phyloP scores from a whole-genome alignment of 2,113 vertebrate genomes.

The Cochlearius cochlearius region DNA sequence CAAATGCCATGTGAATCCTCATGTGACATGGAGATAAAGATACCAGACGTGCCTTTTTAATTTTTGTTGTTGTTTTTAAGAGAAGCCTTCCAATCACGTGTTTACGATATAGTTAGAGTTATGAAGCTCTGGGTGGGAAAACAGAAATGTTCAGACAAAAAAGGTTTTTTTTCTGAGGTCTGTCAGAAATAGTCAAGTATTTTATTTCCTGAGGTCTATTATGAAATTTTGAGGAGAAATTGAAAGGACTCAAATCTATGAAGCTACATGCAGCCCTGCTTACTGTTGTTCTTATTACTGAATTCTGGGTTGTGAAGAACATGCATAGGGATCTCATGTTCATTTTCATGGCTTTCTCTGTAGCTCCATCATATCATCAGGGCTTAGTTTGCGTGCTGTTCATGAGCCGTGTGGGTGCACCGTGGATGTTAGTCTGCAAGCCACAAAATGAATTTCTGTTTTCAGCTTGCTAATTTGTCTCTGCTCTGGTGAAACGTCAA shows the following conservation, averaged over 20 bases:
- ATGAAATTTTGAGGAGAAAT: neutral
- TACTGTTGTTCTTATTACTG: neutral
- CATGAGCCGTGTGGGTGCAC: neutral
- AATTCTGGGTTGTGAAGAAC: neutral
- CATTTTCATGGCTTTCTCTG: neutral
- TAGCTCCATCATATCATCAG: neutral
- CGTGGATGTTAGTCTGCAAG: neutral
- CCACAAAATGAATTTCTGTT: neutral
- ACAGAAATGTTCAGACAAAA: neutral
- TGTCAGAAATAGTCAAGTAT: neutral
- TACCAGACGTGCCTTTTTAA: neutral
- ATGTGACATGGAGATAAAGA: neutral
- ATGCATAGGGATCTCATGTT: neutral
- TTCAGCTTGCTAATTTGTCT: slow-evolving; percentile 9
- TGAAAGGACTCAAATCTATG: neutral
- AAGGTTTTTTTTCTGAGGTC: rapidly evolving
- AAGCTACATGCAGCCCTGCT: neutral
- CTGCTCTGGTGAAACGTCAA: neutral
- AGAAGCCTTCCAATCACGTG: neutral
- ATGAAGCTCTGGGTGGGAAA: neutral
- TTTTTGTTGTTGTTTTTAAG: neutral
- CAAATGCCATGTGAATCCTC: neutral
- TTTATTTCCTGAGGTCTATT: neutral
- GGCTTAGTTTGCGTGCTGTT: neutral
- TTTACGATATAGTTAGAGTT: neutral